phyloP scores from a whole-genome alignment of 2,797 vertebrate species.

The Cercopithecus petaurista region DNA sequence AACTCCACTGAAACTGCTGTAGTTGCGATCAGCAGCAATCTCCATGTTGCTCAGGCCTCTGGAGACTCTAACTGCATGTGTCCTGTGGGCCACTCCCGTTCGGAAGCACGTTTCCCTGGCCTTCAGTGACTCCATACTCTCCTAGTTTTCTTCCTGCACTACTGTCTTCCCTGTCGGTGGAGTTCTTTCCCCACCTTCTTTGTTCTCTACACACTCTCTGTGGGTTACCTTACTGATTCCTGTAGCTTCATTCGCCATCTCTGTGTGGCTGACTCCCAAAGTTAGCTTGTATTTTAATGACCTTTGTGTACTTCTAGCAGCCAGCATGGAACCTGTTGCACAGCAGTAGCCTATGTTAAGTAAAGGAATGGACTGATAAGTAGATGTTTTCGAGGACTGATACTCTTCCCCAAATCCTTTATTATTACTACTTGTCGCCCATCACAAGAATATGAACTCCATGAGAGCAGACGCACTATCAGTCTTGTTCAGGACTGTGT shows the following conservation, averaged over 20 bases:
- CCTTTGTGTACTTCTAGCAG: background rate
- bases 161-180: background rate
- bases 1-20: fast-evolving
- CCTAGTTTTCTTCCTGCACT: fast-evolving
- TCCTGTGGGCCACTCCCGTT: background rate
- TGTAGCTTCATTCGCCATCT: background rate
- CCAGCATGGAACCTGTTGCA: background rate
- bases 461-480: background rate
- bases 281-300: background rate
- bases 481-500: background rate
- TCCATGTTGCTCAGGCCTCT: background rate
- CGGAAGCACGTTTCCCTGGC: background rate
- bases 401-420: background rate
- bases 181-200: background rate
- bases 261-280: background rate
- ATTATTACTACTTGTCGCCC: background rate
- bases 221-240: background rate
- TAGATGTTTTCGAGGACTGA: background rate
- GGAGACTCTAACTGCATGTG: background rate
- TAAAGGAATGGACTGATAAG: background rate
- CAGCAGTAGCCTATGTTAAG: background rate
- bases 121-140: background rate
- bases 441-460: background rate
- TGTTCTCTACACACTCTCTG: background rate
- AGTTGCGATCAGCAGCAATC: background rate